Evolutionary conservation across 2,113 vertebrate species (phyloP).

Genomic region (Podiceps cristatus): DNA sequence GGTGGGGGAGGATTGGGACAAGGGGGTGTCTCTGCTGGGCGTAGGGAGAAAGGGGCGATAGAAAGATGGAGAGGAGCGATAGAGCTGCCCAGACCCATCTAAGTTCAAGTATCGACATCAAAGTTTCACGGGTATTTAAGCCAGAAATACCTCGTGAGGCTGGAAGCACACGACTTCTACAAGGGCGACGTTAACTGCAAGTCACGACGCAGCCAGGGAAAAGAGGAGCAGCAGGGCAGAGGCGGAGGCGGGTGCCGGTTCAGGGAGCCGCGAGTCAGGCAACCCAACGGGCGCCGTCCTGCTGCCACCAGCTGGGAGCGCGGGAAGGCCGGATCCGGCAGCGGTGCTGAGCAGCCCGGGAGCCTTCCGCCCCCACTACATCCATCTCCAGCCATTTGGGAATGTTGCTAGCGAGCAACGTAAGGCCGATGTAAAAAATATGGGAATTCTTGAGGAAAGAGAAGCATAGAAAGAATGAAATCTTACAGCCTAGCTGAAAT

Average conservation of each 20-base stretch:
- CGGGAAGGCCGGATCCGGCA: too few species aligned
- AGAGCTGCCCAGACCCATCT: background rate
- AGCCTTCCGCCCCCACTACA: background rate
- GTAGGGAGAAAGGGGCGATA: background rate
- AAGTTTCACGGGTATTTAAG: background rate
- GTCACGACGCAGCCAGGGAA: background rate
- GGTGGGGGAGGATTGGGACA: background rate
- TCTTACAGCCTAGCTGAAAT: accelerated
- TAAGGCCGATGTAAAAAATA: background rate
- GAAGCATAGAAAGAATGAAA: background rate
- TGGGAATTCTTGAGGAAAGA: background rate
- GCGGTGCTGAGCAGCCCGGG: background rate
- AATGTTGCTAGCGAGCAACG: background rate
- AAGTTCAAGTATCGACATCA: background rate
- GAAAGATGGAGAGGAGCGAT: background rate
- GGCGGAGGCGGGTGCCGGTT: too few species aligned
- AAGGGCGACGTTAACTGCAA: background rate
- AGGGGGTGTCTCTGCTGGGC: background rate
- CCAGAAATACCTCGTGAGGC: background rate
- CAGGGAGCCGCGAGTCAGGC: background rate
- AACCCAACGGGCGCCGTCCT: background rate
- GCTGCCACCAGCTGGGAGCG: background rate
- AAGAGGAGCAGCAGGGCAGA: too few species aligned
- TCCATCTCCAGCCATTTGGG: background rate
- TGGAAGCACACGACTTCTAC: background rate